phyloP scores from a whole-genome alignment of 2,888 invertebrate species.

The Hydrotaea diabolus region DNA sequence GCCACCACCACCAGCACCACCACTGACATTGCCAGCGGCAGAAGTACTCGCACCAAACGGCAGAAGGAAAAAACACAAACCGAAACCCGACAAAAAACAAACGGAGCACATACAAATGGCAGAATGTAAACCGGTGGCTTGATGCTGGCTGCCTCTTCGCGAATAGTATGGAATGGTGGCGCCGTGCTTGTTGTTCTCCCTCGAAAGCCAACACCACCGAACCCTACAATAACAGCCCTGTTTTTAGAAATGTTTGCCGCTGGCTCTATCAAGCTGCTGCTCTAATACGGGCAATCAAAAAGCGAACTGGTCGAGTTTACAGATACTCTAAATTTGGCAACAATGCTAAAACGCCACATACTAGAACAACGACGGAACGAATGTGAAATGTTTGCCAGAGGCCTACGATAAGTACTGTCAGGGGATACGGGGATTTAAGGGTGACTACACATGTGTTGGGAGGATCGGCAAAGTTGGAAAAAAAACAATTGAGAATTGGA shows the following conservation, averaged over 20 bases:
- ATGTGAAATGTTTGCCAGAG: background rate
- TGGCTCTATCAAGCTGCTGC: slow-evolving; percentile 20
- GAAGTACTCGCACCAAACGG: too few relatives aligned
- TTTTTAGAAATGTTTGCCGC: slow-evolving; percentile 4
- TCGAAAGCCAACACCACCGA: background rate
- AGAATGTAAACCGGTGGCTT: background rate
- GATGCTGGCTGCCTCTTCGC: background rate
- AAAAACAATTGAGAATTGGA: too few relatives aligned
- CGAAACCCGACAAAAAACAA: background rate
- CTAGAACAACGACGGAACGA: background rate
- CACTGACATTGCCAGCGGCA: background rate
- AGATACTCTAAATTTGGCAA: slow-evolving; percentile 43
- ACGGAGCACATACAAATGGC: background rate
- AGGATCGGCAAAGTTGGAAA: too few relatives aligned
- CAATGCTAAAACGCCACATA: slow-evolving; percentile 26
- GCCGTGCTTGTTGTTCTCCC: background rate
- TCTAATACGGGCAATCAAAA: slow-evolving; percentile 35
- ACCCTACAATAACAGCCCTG: slow-evolving; percentile 6
- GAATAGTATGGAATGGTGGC: background rate
- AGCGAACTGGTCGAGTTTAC: slow-evolving; percentile 2
- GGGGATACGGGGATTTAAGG: background rate
- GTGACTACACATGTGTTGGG: too few relatives aligned
- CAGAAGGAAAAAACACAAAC: background rate
- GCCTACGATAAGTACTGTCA: slow-evolving; percentile 19
- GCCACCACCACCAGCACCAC: slow-evolving; percentile 8